Evolutionary conservation across 2,113 vertebrate species (phyloP).

Genomic region (Tachycineta bicolor): DNA sequence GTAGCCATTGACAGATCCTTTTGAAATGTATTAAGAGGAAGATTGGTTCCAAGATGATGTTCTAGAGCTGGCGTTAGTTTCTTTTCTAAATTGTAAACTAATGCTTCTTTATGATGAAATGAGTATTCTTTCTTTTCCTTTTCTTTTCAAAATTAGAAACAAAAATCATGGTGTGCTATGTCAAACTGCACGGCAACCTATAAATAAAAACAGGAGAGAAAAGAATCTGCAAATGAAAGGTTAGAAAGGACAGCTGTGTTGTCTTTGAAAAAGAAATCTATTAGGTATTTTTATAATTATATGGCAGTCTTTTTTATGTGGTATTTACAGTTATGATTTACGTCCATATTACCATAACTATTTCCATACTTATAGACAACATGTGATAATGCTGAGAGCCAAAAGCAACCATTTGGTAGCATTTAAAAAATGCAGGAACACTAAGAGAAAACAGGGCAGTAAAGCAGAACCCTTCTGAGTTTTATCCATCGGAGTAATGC

Average conservation of each 20-base stretch:
- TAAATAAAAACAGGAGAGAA: conserved; percentile 66
- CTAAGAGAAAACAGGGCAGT: conserved; percentile 52
- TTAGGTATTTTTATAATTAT: conserved; percentile 72
- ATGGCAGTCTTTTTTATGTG: conserved; percentile 62
- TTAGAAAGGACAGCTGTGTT: conserved; percentile 63
- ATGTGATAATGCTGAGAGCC: conserved; percentile 56
- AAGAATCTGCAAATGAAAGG: conserved; percentile 60
- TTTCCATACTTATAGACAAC: conserved; percentile 65
- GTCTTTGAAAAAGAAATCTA: conserved; percentile 66
- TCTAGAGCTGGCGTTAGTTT: conserved; percentile 26
- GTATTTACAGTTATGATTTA: conserved; percentile 69
- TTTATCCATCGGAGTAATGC: background rate
- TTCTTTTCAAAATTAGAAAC: conserved; percentile 58
- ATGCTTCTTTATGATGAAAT: conserved; percentile 48
- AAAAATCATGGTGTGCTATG: conserved; percentile 19
- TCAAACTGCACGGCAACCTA: conserved; percentile 31
- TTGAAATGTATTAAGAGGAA: conserved; percentile 53
- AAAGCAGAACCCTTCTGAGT: conserved; percentile 45
- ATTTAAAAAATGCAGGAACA: conserved; percentile 60
- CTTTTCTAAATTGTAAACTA: conserved; percentile 42
- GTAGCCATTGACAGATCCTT: conserved; percentile 57
- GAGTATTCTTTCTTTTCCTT: conserved; percentile 4
- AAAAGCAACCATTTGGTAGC: conserved; percentile 65
- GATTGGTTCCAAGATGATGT: conserved; percentile 51
- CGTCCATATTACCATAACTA: conserved; percentile 57